These are phyloP conservation scores for Parus major DNA, from an alignment of 2,113 vertebrate species.

Conservation along the genomic window DNA sequence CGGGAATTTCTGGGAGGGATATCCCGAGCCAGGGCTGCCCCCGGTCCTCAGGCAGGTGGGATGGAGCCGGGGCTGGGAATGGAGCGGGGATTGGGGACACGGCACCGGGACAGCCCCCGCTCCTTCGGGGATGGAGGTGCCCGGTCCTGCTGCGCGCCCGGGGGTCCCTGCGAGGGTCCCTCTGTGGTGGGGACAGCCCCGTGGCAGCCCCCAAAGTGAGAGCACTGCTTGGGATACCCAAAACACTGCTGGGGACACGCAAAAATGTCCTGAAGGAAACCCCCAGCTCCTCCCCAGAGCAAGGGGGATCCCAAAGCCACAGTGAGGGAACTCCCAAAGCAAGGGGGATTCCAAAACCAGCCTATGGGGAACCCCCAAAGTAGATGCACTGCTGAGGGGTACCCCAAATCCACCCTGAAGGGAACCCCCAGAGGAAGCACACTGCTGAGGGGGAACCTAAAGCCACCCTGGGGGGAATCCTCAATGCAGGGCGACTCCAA, in stretches of 20 bases:
- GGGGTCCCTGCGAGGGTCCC: neutral
- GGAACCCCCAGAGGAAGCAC: neutral
- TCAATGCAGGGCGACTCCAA: neutral
- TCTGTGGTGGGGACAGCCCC: neutral
- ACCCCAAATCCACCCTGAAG: neutral
- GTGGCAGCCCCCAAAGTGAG: neutral
- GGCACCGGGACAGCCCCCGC: neutral
- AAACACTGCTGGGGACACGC: neutral
- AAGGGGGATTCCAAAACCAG: neutral
- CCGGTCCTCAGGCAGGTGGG: neutral
- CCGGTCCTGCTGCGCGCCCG: neutral
- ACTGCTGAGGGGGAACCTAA: neutral
- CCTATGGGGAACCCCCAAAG: neutral
- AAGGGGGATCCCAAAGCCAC: neutral
- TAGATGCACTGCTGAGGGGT: neutral
- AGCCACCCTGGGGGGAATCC: neutral
- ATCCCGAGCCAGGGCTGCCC: neutral
- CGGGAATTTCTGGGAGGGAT: neutral
- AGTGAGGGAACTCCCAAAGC: too few relatives aligned
- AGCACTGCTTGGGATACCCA: neutral
- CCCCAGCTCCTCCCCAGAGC: too few relatives aligned
- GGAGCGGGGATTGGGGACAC: rapidly evolving
- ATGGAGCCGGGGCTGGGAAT: neutral
- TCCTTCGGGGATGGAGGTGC: neutral
- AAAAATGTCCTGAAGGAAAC: neutral